Base-by-base conservation (phyloP, 2,113 vertebrate genomes). In the Xiphophorus hellerii region DNA sequence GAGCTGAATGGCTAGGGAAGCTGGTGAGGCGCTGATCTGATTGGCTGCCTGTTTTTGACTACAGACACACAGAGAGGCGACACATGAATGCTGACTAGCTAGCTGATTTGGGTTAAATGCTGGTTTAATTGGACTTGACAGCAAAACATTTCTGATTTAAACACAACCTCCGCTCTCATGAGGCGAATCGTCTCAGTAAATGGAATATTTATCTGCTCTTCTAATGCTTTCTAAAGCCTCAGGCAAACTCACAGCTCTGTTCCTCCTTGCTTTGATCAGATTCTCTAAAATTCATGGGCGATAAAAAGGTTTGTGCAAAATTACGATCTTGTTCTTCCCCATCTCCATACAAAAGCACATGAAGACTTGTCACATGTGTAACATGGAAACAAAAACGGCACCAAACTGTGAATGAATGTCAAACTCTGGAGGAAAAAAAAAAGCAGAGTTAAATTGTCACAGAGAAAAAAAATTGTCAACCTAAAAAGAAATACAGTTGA, bases 1-100 rank as follows among this genome's bases (percentile, higher is more conserved):
- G 81, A 74, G 87, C 83, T 30, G 89, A 81, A 77, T 89, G 91
- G 88, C 83, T 93, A 87, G 91, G 87, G 80, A 91, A 91, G 90
- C 92, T 92, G 91, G 78, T 70, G 82, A 91, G 86, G 86, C 74
- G 72, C 66, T 80, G 83, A 37, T 88, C 90, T 87, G 92, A 90
- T 66, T 92, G 91, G 91, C 84, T 89, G 88, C 87, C 76, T 71
- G 82, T 73, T 85, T 93, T 91, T 76, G 71, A 85, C 91, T 92
- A 89, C 30, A 88, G 84, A 85, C 82, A 92, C 74, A 90, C 84
- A 92, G 83, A 92, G 58, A 91, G 68, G 79, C 20, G 20, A 81
- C 64, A 77, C 30, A 58, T 76, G 74, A 82, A 62, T 66, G 54
- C 20, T 25, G 4, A 48, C 48, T 66, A 17, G 14, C 54, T 28